These are phyloP conservation scores for Mesocentrotus franciscanus DNA, from an alignment of 53 echinoderm and acorn worm genomes.

Conservation along the genomic window DNA sequence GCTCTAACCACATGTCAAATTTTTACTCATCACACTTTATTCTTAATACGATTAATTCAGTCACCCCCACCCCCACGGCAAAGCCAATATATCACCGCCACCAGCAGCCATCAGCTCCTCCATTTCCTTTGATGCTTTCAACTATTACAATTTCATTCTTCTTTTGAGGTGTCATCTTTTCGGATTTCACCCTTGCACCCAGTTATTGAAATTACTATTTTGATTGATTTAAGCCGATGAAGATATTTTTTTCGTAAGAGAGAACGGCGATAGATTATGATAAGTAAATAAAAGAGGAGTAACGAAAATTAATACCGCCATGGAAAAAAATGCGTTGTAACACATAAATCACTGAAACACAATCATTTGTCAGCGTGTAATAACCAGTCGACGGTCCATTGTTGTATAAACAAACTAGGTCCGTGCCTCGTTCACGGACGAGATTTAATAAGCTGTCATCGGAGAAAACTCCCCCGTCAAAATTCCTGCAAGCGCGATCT, in stretches of 20 bases:
- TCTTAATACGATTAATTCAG: neutral
- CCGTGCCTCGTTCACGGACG: neutral
- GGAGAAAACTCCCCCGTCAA: constrained; percentile 1
- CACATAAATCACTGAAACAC: constrained; percentile 44
- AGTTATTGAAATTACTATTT: neutral
- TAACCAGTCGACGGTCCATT: constrained; percentile 60
- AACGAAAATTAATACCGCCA: constrained; percentile 20
- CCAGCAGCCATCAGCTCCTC: too few species aligned
- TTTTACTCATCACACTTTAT: neutral
- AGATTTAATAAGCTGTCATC: constrained; percentile 67
- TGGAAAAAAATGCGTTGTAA: neutral
- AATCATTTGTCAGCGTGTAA: constrained; percentile 29
- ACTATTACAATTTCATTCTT: neutral
- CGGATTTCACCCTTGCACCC: neutral
- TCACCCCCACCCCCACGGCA: neutral
- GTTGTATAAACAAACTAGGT: constrained; percentile 59
- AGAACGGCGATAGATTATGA: constrained; percentile 34
- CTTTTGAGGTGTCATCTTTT: neutral
- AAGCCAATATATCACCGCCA: too few species aligned
- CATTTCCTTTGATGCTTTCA: neutral
- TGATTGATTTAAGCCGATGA: neutral
- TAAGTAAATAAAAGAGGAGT: constrained; percentile 30
- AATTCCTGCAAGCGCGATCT: constrained; percentile 37
- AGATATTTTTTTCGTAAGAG: neutral
- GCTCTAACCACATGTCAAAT: too few species aligned